Percentiles rank a stretch among this genome's conserved stretches.
phyloP scores from a whole-genome alignment of 2,888 invertebrate genomes.

The Pachycephus smyrnensis region DNA sequence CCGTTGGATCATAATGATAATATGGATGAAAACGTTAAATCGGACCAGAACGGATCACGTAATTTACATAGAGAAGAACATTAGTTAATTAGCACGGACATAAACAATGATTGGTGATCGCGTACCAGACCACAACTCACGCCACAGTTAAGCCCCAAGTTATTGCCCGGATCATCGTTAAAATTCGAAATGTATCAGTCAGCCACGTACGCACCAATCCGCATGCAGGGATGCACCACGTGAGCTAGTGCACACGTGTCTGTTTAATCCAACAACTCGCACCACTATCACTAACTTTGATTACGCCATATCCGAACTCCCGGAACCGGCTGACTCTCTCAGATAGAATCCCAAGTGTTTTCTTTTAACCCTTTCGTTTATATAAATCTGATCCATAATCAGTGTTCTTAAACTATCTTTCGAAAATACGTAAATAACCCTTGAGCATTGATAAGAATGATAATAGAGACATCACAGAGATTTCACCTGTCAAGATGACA shows the following conservation, averaged over 20 bases:
- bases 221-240: slow-evolving; percentile 7
- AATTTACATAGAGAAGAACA: slow-evolving; percentile 65
- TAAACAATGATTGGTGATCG: slow-evolving; percentile 66
- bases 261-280: slow-evolving; percentile 52
- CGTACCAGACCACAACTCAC: slow-evolving; percentile 56
- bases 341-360: slow-evolving; percentile 36
- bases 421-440: too few species aligned
- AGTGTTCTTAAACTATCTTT: too few species aligned
- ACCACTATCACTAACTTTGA: slow-evolving; percentile 33
- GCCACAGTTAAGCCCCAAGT: slow-evolving; percentile 60
- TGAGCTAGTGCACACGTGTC: slow-evolving; percentile 2
- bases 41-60: slow-evolving; percentile 37
- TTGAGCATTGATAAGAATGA: too few species aligned
- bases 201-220: slow-evolving; percentile 28
- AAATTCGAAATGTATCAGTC: slow-evolving; percentile 64
- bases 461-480: too few species aligned
- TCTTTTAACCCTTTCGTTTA: too few species aligned
- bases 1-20: not conserved
- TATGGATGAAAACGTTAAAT: not conserved
- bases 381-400: too few species aligned
- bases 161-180: slow-evolving; percentile 66
- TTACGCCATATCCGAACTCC: slow-evolving; percentile 33
- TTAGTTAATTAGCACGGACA: slow-evolving; percentile 64
- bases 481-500: too few species aligned
- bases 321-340: slow-evolving; percentile 46